Conservation (phyloP, 2,888 invertebrate species). For the Lampropteryx suffumata region DNA sequence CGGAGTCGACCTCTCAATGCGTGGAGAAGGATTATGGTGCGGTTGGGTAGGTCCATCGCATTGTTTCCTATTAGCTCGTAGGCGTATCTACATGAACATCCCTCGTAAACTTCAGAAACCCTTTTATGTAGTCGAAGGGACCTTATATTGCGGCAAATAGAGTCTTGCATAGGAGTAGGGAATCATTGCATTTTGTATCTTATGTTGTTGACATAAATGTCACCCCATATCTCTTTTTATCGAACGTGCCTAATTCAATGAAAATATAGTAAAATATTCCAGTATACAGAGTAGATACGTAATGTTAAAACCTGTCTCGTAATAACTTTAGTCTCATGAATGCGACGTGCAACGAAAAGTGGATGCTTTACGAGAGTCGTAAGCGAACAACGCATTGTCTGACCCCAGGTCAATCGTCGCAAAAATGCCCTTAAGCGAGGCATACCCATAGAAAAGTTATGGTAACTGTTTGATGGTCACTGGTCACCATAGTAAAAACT, state of each 20-base stretch:
- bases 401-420: too few relatives aligned
- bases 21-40: constrained; percentile 6
- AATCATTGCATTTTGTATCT: too few relatives aligned
- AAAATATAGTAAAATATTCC: neutral
- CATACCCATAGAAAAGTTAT: too few relatives aligned
- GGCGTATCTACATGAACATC: constrained; percentile 13
- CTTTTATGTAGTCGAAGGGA: constrained; percentile 3
- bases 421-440: too few relatives aligned
- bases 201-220: too few relatives aligned
- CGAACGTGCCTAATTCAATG: neutral
- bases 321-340: constrained; percentile 2
- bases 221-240: too few relatives aligned
- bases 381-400: too few relatives aligned
- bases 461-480: too few relatives aligned
- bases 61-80: constrained; percentile 12
- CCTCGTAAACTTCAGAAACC: constrained; percentile 11
- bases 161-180: too few relatives aligned
- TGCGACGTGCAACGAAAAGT: neutral
- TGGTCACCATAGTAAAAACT: too few relatives aligned
- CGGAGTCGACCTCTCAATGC: constrained; percentile 10
- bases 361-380: too few relatives aligned
- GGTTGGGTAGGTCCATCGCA: neutral
- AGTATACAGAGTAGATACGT: neutral
- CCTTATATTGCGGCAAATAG: constrained; percentile 1
- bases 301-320: neutral